phyloP scores from a whole-genome alignment of 1,140 invertebrate species.

The Tenebrio molitor region DNA sequence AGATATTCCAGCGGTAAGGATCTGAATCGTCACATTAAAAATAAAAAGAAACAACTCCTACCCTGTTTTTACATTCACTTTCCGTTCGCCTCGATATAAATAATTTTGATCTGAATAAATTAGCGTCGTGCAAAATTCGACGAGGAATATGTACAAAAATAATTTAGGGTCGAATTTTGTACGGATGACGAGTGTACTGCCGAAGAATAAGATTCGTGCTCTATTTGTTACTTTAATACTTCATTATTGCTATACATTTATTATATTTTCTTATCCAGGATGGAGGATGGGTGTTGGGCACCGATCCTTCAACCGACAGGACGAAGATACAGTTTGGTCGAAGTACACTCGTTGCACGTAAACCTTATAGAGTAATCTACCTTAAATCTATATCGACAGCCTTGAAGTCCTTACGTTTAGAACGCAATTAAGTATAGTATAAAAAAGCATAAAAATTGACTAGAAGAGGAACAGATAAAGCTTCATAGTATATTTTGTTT shows the following conservation, averaged over 20 bases:
- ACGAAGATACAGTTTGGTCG: conserved; percentile 10
- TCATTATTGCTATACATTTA: conserved; percentile 46
- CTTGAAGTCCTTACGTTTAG: conserved; percentile 49
- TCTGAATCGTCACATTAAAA: conserved; percentile 26
- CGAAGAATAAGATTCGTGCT: conserved; percentile 10
- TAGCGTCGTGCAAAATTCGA: conserved; percentile 7
- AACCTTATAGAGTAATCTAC: conserved; percentile 18
- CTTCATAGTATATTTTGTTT: conserved; percentile 46
- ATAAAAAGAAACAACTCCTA: conserved; percentile 18
- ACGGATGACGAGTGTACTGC: conserved; percentile 26
- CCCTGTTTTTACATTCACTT: conserved; percentile 42
- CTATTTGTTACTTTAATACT: conserved; percentile 21
- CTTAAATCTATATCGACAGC: conserved; percentile 53
- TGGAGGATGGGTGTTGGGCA: background rate
- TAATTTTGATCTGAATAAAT: background rate
- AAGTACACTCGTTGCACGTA: conserved; percentile 29
- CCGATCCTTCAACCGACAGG: background rate
- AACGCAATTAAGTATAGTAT: conserved; percentile 48
- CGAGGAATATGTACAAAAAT: conserved; percentile 31
- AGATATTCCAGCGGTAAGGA: conserved; percentile 15
- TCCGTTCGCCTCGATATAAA: background rate
- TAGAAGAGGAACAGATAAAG: conserved; percentile 56
- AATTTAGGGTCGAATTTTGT: conserved; percentile 13
- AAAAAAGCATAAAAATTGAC: conserved; percentile 58
- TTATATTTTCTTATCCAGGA: background rate